These are phyloP conservation scores for Ornithoptera priamus DNA, from an alignment of 2,888 invertebrate species.

Conservation along the genomic window DNA sequence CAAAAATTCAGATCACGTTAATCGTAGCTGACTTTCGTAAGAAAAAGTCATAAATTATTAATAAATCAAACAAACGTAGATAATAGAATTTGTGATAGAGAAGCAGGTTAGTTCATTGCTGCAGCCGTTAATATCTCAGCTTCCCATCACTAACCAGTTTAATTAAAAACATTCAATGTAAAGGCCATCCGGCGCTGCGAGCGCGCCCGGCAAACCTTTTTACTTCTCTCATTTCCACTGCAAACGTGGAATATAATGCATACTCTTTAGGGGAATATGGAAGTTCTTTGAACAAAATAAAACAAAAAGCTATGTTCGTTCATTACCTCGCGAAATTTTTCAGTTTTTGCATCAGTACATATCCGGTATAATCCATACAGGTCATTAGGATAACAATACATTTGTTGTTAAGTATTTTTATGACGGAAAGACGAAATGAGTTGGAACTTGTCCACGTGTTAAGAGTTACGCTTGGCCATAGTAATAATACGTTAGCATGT, in stretches of 20 bases:
- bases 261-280: constrained; percentile 3
- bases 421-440: no score
- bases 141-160: constrained; percentile 43
- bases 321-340: background rate
- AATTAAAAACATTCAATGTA: constrained; percentile 52
- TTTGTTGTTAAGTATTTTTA: no score
- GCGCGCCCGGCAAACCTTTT: constrained; percentile 37
- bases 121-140: constrained; percentile 13
- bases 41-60: no score
- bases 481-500: no score
- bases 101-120: background rate
- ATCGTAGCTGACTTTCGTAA: no score
- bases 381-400: no score
- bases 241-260: constrained; percentile 32
- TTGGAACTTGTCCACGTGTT: no score
- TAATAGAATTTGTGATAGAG: background rate
- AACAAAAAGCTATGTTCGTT: background rate
- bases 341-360: background rate
- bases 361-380: background rate
- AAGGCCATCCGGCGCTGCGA: constrained; percentile 38
- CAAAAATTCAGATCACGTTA: no score
- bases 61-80: no score
- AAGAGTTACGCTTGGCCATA: no score
- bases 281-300: background rate
- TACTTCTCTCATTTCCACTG: constrained; percentile 31